Conservation (phyloP, 2,113 vertebrate species). For the Tragelaphus buxtoni region DNA sequence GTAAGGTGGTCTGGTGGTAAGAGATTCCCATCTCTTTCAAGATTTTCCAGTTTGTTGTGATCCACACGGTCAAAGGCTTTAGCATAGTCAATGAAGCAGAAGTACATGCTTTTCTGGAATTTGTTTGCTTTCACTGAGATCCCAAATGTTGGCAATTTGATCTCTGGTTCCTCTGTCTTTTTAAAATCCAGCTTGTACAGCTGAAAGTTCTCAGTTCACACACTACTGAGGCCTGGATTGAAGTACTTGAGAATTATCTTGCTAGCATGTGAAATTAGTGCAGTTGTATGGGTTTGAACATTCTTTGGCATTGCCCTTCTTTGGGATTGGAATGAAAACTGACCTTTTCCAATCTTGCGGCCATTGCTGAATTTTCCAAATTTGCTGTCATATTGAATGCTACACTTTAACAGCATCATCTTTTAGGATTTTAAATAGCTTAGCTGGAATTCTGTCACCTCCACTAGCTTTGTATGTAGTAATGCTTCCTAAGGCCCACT, state of each 20-base stretch:
- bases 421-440: background rate
- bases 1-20: background rate
- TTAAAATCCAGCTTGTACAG: background rate
- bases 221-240: background rate
- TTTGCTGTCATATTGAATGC: background rate
- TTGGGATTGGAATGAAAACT: background rate
- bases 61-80: background rate
- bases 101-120: background rate
- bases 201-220: accelerated
- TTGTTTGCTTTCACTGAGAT: background rate
- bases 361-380: background rate
- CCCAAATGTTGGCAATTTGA: background rate
- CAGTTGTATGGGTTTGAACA: background rate
- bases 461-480: background rate
- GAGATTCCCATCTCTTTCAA: background rate
- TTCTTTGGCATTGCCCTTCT: background rate
- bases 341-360: background rate
- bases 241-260: background rate
- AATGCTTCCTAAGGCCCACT: background rate
- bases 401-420: background rate
- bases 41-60: background rate
- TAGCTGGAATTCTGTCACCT: background rate
- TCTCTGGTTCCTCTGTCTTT: background rate
- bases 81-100: background rate
- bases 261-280: background rate